Evolutionary conservation across 1,140 invertebrate genomes (phyloP).

Genomic region (Nasonia longicornis): DNA sequence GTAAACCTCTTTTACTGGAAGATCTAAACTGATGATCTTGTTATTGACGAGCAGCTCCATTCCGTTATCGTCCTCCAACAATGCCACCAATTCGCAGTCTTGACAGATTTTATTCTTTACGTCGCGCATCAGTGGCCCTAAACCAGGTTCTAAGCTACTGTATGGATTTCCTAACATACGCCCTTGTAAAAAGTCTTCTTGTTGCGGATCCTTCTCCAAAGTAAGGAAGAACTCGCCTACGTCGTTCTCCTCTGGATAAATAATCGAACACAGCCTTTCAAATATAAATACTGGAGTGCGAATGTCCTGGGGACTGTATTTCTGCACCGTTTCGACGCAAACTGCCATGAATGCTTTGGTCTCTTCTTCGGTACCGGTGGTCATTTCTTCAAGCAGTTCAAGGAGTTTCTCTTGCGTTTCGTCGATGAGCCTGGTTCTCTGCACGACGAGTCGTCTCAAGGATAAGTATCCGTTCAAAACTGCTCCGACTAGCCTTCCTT

Average conservation of each 20-base stretch:
- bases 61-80: constrained; percentile 97
- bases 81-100: constrained; percentile 96
- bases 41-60: constrained; percentile 99
- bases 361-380: constrained; percentile 94
- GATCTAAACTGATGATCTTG: constrained; percentile 96
- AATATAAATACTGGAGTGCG: constrained; percentile 98
- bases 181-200: constrained; percentile 97
- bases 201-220: constrained; percentile 97
- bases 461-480: constrained; percentile 95
- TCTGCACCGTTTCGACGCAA: constrained; percentile 95
- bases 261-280: constrained; percentile 96
- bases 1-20: constrained; percentile 92
- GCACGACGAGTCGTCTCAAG: constrained; percentile 89
- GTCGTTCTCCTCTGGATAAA: constrained; percentile 97
- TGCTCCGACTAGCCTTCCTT: constrained; percentile 87
- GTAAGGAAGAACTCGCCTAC: constrained; percentile 96
- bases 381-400: constrained; percentile 96
- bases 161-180: constrained; percentile 99
- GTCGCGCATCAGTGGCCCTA: constrained; percentile 97
- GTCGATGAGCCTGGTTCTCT: constrained; percentile 94
- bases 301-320: constrained; percentile 92
- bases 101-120: constrained; percentile 99
- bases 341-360: constrained; percentile 97
- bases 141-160: constrained; percentile 90
- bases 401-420: constrained; percentile 96